A percentile compares a stretch with the other conserved stretches of the same genome.
Conservation (phyloP, 2,888 invertebrate genomes). For the Tetragnatha montana region DNA sequence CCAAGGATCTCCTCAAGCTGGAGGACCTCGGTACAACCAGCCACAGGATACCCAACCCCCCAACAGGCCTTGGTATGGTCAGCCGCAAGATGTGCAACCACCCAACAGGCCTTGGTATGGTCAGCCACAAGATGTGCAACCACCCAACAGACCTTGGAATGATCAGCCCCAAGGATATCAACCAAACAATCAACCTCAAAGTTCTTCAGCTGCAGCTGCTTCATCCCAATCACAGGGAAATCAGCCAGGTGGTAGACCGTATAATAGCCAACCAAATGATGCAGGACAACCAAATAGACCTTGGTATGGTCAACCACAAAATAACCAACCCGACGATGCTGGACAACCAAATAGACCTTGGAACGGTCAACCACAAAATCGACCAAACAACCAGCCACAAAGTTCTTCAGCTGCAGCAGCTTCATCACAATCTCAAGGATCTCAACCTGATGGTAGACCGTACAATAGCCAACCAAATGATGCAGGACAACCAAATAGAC, state of each 20-base stretch:
- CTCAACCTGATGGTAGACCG: not conserved
- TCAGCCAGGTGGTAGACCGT: not conserved
- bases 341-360: not conserved
- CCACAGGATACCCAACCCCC: not conserved
- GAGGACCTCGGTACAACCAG: too few species aligned
- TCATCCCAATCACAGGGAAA: not conserved
- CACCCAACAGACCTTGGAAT: not conserved
- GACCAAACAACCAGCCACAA: not conserved
- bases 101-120: not conserved
- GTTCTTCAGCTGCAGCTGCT: not conserved
- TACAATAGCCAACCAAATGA: not conserved
- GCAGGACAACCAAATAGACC: not conserved
- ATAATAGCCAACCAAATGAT: not conserved
- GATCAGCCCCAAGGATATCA: not conserved
- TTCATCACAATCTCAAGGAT: not conserved
- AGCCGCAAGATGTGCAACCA: not conserved
- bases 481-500: not conserved
- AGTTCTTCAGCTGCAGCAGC: not conserved
- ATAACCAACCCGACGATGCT: not conserved
- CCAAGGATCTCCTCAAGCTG: too few species aligned
- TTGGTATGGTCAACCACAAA: not conserved
- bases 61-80: not conserved
- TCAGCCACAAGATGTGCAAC: not conserved
- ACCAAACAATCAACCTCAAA: not conserved
- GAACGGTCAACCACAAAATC: not conserved